A percentile compares a stretch with the other conserved stretches of the same genome.
Conservation (phyloP, 2,797 vertebrate species). For the Clangula hyemalis region DNA sequence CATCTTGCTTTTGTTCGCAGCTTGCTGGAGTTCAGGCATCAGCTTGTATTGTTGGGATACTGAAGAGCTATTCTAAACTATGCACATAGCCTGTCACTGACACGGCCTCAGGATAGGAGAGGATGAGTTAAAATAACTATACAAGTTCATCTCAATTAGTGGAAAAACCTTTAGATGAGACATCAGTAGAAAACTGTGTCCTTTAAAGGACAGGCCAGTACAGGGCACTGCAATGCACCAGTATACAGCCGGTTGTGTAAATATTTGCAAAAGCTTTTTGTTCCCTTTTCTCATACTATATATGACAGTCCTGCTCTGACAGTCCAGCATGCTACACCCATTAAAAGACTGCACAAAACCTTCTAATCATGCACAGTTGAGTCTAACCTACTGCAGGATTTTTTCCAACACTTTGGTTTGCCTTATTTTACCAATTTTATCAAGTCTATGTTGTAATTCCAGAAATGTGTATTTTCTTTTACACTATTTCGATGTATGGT, state of each 20-base stretch:
- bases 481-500: neutral
- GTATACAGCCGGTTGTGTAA: neutral
- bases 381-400: neutral
- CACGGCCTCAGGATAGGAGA: neutral
- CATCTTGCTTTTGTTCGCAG: neutral
- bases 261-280: neutral
- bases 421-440: neutral
- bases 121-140: neutral
- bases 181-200: neutral
- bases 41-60: neutral
- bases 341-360: neutral
- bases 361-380: neutral
- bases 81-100: neutral
- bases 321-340: neutral
- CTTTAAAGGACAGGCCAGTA: neutral
- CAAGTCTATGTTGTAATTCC: neutral
- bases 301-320: rapidly evolving
- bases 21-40: neutral
- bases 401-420: neutral
- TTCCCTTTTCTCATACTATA: neutral
- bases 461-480: neutral
- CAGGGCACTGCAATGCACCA: neutral
- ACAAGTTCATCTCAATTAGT: neutral
- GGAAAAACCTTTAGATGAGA: neutral
- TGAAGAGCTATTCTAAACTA: neutral